Evolutionary conservation across 2,888 invertebrate genomes (phyloP).

Genomic region (Cheilosia vulpina): DNA sequence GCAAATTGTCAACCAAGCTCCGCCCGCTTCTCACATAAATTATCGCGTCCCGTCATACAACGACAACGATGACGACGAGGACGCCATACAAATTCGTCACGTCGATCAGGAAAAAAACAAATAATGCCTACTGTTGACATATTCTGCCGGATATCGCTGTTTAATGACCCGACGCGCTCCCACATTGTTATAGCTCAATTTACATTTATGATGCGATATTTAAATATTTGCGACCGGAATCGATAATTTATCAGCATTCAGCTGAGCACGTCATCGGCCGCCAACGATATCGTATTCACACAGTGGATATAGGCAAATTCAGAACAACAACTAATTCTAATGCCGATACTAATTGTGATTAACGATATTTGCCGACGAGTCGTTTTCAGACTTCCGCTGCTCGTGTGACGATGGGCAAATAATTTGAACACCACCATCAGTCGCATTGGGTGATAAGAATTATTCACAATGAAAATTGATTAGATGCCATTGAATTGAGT

Average conservation of each 20-base stretch:
- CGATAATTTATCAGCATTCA: constrained; percentile 57
- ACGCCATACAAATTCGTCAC: constrained; percentile 5
- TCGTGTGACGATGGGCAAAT: background rate
- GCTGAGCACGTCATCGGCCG: background rate
- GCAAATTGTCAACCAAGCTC: constrained; percentile 5
- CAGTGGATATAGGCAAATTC: background rate
- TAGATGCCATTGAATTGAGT: constrained; percentile 4
- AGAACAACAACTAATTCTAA: constrained; percentile 1
- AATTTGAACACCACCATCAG: background rate
- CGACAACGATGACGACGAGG: background rate
- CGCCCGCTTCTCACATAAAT: constrained; percentile 23
- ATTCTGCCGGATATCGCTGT: constrained; percentile 69
- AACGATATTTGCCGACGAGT: constrained; percentile 14
- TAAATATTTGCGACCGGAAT: constrained; percentile 69
- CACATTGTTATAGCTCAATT: constrained; percentile 55
- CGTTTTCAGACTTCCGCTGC: constrained; percentile 25
- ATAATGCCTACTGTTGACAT: constrained; percentile 17
- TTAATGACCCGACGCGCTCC: constrained; percentile 68
- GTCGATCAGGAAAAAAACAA: constrained; percentile 5
- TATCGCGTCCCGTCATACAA: constrained; percentile 1
- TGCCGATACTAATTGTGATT: constrained; percentile 25
- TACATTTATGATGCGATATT: constrained; percentile 66
- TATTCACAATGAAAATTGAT: constrained; percentile 11
- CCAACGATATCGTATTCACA: constrained; percentile 43
- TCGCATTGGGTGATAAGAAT: constrained; percentile 1